Percentiles rank a stretch among this genome's conserved stretches.
Conservation (phyloP, 2,888 invertebrate species). For the Pollenia griseotomentosa region DNA sequence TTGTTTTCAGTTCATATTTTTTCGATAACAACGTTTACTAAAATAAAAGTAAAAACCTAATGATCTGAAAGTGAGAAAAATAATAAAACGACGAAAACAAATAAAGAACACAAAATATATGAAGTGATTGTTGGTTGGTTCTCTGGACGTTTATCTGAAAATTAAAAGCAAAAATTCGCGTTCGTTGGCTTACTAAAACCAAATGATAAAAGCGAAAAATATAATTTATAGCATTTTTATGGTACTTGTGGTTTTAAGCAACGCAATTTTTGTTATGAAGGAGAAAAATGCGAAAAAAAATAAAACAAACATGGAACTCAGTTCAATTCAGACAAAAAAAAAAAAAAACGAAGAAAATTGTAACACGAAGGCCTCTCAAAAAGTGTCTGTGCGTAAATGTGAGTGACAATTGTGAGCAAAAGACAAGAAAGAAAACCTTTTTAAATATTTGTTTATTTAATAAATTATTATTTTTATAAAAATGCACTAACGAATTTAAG, state of each 20-base stretch:
- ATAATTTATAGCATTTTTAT: conserved; percentile 58
- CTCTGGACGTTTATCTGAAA: conserved; percentile 50
- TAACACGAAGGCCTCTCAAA: background rate
- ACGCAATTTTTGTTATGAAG: conserved; percentile 66
- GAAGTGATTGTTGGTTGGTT: conserved; percentile 33
- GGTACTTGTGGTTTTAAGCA: conserved; percentile 64
- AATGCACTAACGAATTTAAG: too few species aligned
- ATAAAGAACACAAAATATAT: conserved; percentile 45
- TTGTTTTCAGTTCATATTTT: conserved; percentile 56
- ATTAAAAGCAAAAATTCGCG: conserved; percentile 45
- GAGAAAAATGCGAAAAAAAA: conserved; percentile 19
- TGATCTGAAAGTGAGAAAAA: conserved; percentile 57
- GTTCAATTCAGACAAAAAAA: conserved; percentile 29
- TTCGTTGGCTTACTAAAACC: conserved; percentile 40
- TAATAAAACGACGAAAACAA: conserved; percentile 28
- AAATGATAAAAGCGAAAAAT: conserved; percentile 54
- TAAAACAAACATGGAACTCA: conserved; percentile 23
- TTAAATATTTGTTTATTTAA: conserved; percentile 8
- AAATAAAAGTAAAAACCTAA: conserved; percentile 67
- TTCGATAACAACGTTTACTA: conserved; percentile 66
- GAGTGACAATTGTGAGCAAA: background rate
- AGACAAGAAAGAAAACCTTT: background rate
- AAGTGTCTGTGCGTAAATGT: background rate
- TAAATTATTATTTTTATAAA: too few species aligned
- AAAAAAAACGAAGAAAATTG: background rate